phyloP scores from a whole-genome alignment of 2,797 vertebrate genomes.

The Bovichtus variegatus region DNA sequence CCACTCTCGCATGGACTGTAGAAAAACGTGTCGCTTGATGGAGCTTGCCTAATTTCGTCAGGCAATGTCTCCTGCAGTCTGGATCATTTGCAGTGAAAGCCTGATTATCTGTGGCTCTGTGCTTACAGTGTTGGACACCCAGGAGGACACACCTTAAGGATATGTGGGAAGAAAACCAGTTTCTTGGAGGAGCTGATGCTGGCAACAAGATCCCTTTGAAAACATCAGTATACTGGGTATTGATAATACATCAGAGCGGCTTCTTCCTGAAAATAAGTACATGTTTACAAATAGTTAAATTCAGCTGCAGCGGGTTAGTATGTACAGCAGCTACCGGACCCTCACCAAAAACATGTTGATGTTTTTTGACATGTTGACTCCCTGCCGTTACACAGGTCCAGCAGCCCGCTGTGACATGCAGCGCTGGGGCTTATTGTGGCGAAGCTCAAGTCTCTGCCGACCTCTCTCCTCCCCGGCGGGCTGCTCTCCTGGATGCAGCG shows the following conservation, averaged over 20 bases:
- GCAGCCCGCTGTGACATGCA: too few relatives aligned
- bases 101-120: slow-evolving; percentile 24
- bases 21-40: slow-evolving; percentile 1
- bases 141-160: slow-evolving; percentile 27
- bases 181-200: slow-evolving; percentile 24
- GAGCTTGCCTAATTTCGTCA: slow-evolving; percentile 15
- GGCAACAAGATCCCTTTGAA: slow-evolving; percentile 4
- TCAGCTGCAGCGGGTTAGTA: too few relatives aligned
- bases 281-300: neutral
- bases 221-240: slow-evolving; percentile 11
- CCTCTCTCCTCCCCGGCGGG: too few relatives aligned
- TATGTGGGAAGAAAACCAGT: neutral
- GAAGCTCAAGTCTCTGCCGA: too few relatives aligned
- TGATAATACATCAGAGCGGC: slow-evolving; percentile 19
- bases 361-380: too few relatives aligned
- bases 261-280: neutral
- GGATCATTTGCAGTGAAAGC: slow-evolving; percentile 5
- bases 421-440: too few relatives aligned
- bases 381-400: too few relatives aligned
- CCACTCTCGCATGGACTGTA: neutral
- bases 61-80: slow-evolving; percentile 10
- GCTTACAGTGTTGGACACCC: neutral
- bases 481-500: too few relatives aligned
- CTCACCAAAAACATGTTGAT: neutral
- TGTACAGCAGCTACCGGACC: neutral